phyloP scores from a whole-genome alignment of 2,797 vertebrate species.

The Scyliorhinus canicula region DNA sequence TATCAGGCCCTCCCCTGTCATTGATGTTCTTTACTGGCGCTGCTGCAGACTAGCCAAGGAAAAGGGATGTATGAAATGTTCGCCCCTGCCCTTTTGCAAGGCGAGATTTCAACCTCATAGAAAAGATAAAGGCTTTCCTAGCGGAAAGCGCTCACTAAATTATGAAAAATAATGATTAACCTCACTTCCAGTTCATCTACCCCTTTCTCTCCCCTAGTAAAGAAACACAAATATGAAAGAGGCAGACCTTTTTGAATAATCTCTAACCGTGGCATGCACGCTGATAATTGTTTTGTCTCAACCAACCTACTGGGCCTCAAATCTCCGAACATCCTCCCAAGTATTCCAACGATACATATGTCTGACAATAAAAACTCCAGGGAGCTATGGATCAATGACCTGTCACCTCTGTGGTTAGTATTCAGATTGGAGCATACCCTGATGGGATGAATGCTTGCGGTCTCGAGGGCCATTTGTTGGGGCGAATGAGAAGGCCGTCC shows the following conservation, averaged over 20 bases:
- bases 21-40: neutral
- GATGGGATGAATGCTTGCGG: neutral
- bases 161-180: neutral
- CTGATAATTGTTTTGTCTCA: neutral
- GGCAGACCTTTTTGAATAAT: neutral
- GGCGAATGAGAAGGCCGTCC: neutral
- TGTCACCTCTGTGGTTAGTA: neutral
- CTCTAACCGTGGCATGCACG: neutral
- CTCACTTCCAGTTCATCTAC: neutral
- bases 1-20: neutral
- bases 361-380: neutral
- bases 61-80: neutral
- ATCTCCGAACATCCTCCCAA: neutral
- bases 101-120: neutral
- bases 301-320: neutral
- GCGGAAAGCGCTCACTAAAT: neutral
- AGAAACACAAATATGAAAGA: neutral
- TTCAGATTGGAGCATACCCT: neutral
- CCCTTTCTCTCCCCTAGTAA: neutral
- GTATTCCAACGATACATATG: neutral
- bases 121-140: neutral
- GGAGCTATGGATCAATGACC: neutral
- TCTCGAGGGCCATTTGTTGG: neutral
- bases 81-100: neutral
- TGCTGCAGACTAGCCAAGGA: neutral